These are phyloP conservation scores for Hypomecis atomaria DNA, from an alignment of 2,888 invertebrate genomes.

Conservation along the genomic window DNA sequence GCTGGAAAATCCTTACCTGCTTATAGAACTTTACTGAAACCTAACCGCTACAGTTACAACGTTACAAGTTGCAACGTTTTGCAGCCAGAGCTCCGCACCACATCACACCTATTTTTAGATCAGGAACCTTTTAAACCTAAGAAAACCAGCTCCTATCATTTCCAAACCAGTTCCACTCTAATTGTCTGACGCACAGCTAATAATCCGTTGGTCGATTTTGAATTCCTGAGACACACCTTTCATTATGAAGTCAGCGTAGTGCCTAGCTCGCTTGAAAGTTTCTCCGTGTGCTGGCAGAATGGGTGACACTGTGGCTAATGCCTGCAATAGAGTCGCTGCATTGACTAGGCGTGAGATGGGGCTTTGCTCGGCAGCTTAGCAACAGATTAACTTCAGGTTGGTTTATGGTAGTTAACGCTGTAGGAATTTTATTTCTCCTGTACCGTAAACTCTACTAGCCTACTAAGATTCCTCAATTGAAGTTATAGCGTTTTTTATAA, in stretches of 20 bases:
- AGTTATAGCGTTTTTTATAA: too few species aligned
- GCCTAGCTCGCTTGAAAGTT: conserved; percentile 62
- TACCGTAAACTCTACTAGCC: too few species aligned
- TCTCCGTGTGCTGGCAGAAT: conserved; percentile 46
- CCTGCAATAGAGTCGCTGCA: conserved; percentile 65
- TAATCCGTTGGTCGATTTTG: conserved; percentile 40
- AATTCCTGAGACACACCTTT: conserved; percentile 77
- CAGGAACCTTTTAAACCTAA: conserved; percentile 30
- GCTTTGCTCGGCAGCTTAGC: conserved; percentile 3
- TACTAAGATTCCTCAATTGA: too few species aligned
- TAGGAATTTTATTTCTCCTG: too few species aligned
- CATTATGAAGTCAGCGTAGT: conserved; percentile 73
- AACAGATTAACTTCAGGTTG: too few species aligned
- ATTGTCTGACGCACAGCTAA: conserved; percentile 33
- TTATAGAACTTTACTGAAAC: not conserved
- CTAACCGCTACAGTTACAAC: not conserved
- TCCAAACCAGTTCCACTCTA: conserved; percentile 32
- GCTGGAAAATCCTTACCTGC: too few species aligned
- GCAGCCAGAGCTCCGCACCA: conserved; percentile 4
- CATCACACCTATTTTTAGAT: conserved; percentile 28
- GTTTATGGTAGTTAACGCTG: too few species aligned
- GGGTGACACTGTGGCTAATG: conserved; percentile 49
- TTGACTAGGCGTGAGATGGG: conserved; percentile 50
- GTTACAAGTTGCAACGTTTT: not conserved
- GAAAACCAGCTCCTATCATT: conserved; percentile 28